Percentiles rank a stretch among this genome's conserved stretches.
Evolutionary conservation across 35 echinoderm and acorn worm genomes (phyloP).

Genomic region (Ophiothrix spiculata): DNA sequence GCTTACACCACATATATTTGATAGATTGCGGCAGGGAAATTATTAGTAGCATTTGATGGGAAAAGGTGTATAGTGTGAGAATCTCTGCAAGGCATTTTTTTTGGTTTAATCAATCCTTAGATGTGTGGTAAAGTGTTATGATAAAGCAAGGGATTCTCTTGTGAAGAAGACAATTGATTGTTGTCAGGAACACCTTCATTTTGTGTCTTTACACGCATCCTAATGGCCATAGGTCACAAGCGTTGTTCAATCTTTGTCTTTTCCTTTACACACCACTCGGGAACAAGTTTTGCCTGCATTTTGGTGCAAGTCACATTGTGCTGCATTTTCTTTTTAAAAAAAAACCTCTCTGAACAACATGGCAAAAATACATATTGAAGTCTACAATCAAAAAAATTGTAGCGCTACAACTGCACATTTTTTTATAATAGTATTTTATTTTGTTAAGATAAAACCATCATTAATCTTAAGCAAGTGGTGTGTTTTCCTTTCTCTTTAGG

Average conservation of each 20-base stretch:
- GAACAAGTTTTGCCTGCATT: no score
- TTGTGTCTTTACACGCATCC: background rate
- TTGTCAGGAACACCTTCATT: background rate
- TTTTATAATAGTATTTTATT: no score
- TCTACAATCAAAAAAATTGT: no score
- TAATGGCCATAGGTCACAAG: background rate
- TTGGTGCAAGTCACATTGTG: no score
- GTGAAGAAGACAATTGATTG: background rate
- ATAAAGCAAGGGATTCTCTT: background rate
- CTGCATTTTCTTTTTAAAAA: no score
- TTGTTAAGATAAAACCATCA: no score
- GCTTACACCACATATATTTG: background rate
- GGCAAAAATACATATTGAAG: no score
- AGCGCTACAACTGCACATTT: no score
- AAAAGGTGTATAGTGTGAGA: background rate
- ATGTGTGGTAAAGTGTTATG: background rate
- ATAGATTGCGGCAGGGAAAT: background rate
- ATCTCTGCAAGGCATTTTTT: background rate
- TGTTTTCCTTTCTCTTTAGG: no score
- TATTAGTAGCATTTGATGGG: conserved; percentile 1
- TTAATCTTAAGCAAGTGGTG: no score
- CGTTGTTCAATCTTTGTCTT: background rate
- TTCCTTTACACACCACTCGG: background rate
- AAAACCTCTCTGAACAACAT: no score
- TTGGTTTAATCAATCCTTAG: no score